Percentiles rank a stretch among this genome's conserved stretches.
These are phyloP conservation scores for Sphyrna mokarran DNA, from an alignment of 2,113 vertebrate species.

Conservation along the genomic window DNA sequence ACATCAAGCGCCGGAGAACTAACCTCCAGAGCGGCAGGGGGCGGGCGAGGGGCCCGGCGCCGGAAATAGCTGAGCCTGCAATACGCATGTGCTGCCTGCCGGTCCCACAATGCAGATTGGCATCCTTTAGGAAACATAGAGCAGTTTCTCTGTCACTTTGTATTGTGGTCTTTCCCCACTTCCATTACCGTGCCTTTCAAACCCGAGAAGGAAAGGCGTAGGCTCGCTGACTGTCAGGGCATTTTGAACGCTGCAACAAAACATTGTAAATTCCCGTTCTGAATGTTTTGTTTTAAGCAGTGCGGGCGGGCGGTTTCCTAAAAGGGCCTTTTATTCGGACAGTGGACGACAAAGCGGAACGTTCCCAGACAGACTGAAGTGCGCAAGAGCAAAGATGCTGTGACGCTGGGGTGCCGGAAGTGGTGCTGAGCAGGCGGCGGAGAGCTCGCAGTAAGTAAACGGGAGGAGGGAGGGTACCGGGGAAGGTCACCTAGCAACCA, in stretches of 20 bases:
- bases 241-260: not conserved
- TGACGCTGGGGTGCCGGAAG: not conserved
- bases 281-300: no score
- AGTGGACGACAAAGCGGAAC: not conserved
- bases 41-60: not conserved
- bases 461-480: not conserved
- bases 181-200: not conserved
- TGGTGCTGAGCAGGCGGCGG: not conserved
- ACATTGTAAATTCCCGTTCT: not conserved
- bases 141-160: not conserved
- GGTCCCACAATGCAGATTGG: not conserved
- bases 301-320: not conserved
- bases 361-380: not conserved
- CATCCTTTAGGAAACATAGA: not conserved
- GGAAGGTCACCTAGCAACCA: not conserved
- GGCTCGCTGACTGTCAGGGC: not conserved
- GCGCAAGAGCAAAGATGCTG: not conserved
- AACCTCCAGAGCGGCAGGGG: not conserved
- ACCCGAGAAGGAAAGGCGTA: not conserved
- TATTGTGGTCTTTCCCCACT: not conserved
- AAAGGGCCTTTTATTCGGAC: no score
- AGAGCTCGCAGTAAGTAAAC: not conserved
- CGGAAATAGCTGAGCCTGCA: not conserved
- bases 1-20: not conserved
- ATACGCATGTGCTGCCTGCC: not conserved